Base-by-base conservation (phyloP, 2,797 vertebrate genomes). In the Chaetodon trifasciatus region DNA sequence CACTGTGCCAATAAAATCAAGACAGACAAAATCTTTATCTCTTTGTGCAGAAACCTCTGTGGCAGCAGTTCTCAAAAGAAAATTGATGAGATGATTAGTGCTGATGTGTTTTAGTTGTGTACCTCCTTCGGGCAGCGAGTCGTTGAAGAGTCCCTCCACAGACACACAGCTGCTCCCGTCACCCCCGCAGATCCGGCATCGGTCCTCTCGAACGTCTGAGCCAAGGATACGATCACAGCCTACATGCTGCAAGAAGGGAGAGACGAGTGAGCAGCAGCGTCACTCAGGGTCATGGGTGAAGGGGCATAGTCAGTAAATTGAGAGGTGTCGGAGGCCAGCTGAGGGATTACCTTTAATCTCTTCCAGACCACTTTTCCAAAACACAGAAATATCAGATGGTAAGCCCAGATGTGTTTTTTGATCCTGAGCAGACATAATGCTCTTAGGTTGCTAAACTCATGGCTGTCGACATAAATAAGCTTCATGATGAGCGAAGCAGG, bases 221-320 rank as follows among this genome's bases (percentile, higher is more conserved):
- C 97, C 96, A 55, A 99, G 95, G 80, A 98, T 94, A 11, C 97
- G 96, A 91, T 99, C 98, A 0, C 98, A 99, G 84, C 98, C 98
- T 57, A 99, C 98, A 0, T 99, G 98, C 98, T 99, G 91, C 66
- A 21, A 52, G 69, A 84, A 61, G 74, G 68, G 62, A 87, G 77
- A 89, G 75, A 67, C 3, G 5, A 83, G 63, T 80, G 82, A 89
- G 85, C 39, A 11, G 61, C 52, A 42, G 87, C 78, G 89, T 90
- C 75, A 72, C 35, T 46, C 17, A 0, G 83, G 89, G 80, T 89
- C 88, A 88, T 0, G 40, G 83, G 82, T 84, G 63, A 88, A 83
- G 78, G 86, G 86, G 72, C 88, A 85, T 78, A 66, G 82, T 80
- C 63, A 47, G 87, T 77, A 83, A 89, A 83, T 76, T n/a, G 69